Conservation (phyloP, 2,888 invertebrate species). For the Cordilura impudica region DNA sequence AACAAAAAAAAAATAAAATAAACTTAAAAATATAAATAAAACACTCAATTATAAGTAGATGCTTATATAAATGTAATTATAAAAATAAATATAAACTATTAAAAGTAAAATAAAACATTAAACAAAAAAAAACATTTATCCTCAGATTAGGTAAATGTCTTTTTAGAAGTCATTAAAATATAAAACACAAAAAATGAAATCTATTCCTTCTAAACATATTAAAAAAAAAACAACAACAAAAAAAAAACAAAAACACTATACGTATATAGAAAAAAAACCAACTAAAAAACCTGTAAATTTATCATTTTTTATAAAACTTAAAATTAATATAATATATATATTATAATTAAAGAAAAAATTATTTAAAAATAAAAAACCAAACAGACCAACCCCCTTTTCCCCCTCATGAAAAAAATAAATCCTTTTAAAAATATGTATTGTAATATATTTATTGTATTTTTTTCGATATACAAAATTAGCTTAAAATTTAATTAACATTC, state of each 20-base stretch:
- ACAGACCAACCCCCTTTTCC: constrained; percentile 51
- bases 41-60: constrained; percentile 51
- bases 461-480: constrained; percentile 35
- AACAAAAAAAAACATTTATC: constrained; percentile 47
- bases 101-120: constrained; percentile 5
- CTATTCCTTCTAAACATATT: constrained; percentile 38
- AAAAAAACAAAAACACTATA: constrained; percentile 40
- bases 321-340: constrained; percentile 13
- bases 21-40: constrained; percentile 15
- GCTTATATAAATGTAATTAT: constrained; percentile 62
- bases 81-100: constrained; percentile 50
- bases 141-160: constrained; percentile 55
- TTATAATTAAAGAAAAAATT: constrained; percentile 12
- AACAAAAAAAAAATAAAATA: constrained; percentile 9
- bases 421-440: constrained; percentile 14
- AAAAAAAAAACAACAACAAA: constrained; percentile 13
- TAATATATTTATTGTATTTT: constrained; percentile 51
- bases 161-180: constrained; percentile 20
- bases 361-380: constrained; percentile 16
- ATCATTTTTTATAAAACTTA: constrained; percentile 37
- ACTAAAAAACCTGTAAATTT: constrained; percentile 46
- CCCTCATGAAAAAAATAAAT: constrained; percentile 7
- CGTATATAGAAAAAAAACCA: constrained; percentile 32
- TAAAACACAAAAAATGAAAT: constrained; percentile 20
- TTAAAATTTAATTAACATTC: constrained; percentile 52